Evolutionary conservation across 2,113 vertebrate genomes (phyloP), one percentile per base, ranked within the genome.

Genomic region (Perccottus glenii): DNA sequence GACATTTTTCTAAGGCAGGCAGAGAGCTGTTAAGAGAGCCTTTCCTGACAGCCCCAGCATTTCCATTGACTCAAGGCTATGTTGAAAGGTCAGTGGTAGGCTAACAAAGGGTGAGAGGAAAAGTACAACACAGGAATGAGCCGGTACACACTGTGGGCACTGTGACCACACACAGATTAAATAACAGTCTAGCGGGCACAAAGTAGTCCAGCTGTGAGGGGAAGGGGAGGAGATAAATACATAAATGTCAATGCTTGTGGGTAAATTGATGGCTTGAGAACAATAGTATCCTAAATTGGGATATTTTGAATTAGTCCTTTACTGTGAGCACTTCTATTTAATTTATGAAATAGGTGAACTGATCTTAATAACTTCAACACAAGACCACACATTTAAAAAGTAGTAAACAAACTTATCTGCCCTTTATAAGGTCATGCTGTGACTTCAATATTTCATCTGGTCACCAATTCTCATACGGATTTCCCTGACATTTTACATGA

Each of bases 71-170:
- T 83, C 56, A 60, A 64, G 67, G 82, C 77, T 70, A 67, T 61
- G 67, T 78, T 75, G 75, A 87, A 89, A 89, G 84, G 87, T 88
- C 86, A 87, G 75, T 43, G 49, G 76, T 67, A 42, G 80, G 51
- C 78, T 58, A 80, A 82, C 72, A 80, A 78, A 64, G 69, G 73
- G 77, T 84, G 82, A 75, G 77, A 82, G 65, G 65, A 74, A 70
- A 43, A 58, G 64, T 56, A 73, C 81, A 79, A 81, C 44, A 70
- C 61, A 60, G 27, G 5, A 82, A 73, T 62, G 52, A 67, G 49
- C 64, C 42, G 9, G 47, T 62, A 59, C 36, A 65, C 42, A 78
- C 83, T 32, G 8, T 60, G 69, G 76, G 86, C 82, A 78, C 77
- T 84, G 75, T 75, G 75, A 81, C 77, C 74, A 67, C 57, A 77